Percentiles rank a stretch among this genome's conserved stretches.
Conservation (phyloP, 2,797 vertebrate species). For the Dermochelys coriacea region DNA sequence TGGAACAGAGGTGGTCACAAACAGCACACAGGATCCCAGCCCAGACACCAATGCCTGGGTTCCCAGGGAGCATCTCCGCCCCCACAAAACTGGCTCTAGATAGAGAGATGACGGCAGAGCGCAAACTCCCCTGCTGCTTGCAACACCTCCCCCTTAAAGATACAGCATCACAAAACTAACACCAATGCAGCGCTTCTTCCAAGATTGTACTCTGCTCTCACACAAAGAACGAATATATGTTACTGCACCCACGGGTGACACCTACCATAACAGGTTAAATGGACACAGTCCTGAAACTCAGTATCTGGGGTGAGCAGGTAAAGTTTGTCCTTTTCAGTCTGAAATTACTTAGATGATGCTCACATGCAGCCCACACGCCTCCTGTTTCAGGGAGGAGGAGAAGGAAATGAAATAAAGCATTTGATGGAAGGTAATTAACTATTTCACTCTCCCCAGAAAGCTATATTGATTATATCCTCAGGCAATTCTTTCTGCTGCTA, state of each 20-base stretch:
- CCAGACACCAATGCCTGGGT: neutral
- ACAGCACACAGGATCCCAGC: neutral
- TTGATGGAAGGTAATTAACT: neutral
- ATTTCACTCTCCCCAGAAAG: neutral
- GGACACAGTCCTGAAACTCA: neutral
- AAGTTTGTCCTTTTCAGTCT: neutral
- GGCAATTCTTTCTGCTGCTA: neutral
- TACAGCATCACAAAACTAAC: neutral
- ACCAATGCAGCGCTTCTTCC: neutral
- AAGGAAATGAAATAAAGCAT: neutral
- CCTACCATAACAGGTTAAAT: too few relatives aligned
- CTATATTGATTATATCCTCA: neutral
- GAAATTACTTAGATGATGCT: neutral
- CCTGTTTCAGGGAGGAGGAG: neutral
- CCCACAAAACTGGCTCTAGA: too few relatives aligned
- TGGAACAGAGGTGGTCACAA: neutral
- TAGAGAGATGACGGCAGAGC: neutral
- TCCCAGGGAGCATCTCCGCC: neutral
- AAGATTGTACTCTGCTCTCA: neutral
- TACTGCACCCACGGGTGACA: neutral
- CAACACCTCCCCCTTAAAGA: neutral
- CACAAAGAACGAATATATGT: neutral
- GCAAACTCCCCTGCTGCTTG: neutral
- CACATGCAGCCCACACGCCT: neutral
- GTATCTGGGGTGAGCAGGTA: neutral